Evolutionary conservation across 2,113 vertebrate species (phyloP), one percentile per base, ranked within the genome.

Genomic region (Athene noctua): DNA sequence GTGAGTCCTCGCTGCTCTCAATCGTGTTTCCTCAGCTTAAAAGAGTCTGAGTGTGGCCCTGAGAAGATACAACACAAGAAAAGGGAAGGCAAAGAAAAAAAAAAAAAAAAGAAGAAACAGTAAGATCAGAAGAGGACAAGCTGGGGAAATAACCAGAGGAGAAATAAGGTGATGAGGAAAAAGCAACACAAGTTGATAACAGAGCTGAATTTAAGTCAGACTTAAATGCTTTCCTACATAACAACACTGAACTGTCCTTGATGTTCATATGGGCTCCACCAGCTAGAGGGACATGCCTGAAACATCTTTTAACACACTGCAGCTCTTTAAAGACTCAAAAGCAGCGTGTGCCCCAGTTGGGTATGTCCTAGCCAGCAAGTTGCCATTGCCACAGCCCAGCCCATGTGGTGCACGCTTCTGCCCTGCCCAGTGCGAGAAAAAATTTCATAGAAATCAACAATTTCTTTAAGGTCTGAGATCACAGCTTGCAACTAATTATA

Each of bases 401-500:
- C 34, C 5, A 2, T 18, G 49, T 1, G 0, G 16, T 20, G 27
- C 42, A 12, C 3, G 1, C 44, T 42, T 25, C 73, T 7, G 1
- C 30, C 58, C 22, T 34, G 62, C 63, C 49, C 6, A 13, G 5
- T 0, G 11, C 5, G 4, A 85, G 68, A 51, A 97, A 83, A 63
- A 88, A 91, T 97, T 97, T 95, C 96, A 95, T 8, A 90, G 93
- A 87, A 97, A 97, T 49, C 49, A 5, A 81, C 84, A 83, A 73
- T 96, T 97, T 96, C 97, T 97, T 97, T 85, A 96, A 97, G 95
- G 94, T 94, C 87, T 62, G 86, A 97, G 95, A 95, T 95, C 96
- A 67, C 97, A 98, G 98, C 95, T 96, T 94, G 97, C 34, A 55
- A 72, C 87, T 98, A 97, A 98, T 98, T 98, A 98, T 97, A 97